Base-by-base conservation (phyloP, 2,888 invertebrate genomes). In the Mamestra brassicae region DNA sequence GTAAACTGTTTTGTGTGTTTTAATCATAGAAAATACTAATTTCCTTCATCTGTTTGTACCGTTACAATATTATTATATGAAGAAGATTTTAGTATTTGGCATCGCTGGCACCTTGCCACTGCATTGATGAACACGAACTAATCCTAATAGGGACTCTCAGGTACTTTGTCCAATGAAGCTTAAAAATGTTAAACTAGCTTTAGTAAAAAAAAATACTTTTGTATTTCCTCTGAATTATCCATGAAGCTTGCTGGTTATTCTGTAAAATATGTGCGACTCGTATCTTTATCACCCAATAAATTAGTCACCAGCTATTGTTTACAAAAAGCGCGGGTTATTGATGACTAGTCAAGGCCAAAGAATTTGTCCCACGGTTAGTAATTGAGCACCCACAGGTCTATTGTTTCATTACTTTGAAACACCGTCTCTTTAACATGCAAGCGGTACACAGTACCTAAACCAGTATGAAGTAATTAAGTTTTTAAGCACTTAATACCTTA, bases 381-480 rank as follows among this genome's bases (percentile, higher is more conserved):
- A 15, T 26, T 26, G 3, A 15, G 3, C 13, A 47, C 26, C 11
- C 45, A 36, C 42, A 26, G 26, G 42, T 71, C 36, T 83, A 79
- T 83, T 78, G 62, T 79, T 78, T 77, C 63, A 82, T 68, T 77
- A 81, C 36, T 1, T 36, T 50, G 66, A 72, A 60, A 47, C n/a
- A 54, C 38, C 63, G 7, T 57, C 61, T 73, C 64, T 36, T 66
- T 62, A 62, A 36, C 52, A 71, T 80, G 60, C 67, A 64, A 67
- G 26, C 61, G 26, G 69, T 65, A 58, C 62, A 36, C 55, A 45
- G 45, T 77, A 77, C 85, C 69, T 65, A 77, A 82, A 85, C 68
- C 38, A 66, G 74, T 87, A 85, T 82, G 68, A 85, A 78, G 85
- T 76, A 83, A 83, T 85, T 82, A 85, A 67, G 71, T 82, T 82